phyloP scores from a whole-genome alignment of 1,140 invertebrate species.

The Dufourea novaeangliae region DNA sequence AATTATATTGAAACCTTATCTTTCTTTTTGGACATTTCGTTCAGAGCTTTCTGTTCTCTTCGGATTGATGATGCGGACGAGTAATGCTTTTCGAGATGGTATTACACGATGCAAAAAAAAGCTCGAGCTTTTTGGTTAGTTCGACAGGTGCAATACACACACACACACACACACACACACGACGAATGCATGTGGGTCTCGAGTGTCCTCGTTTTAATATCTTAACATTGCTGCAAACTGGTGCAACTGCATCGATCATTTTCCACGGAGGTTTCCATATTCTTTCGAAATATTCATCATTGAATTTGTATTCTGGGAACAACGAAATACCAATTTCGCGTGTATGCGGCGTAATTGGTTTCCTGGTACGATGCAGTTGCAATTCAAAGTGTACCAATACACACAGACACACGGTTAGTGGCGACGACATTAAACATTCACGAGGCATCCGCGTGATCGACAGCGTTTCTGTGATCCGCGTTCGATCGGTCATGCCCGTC shows the following conservation, averaged over 20 bases:
- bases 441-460: conserved; percentile 43
- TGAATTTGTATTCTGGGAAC: not conserved
- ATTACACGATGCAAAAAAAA: conserved; percentile 62
- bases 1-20: not conserved
- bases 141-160: conserved; percentile 59
- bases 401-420: conserved; percentile 60
- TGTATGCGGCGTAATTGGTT: not conserved
- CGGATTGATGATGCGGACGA: not conserved
- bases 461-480: conserved; percentile 9
- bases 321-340: not conserved
- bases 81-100: conserved; percentile 40
- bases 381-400: conserved; percentile 25
- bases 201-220: conserved; percentile 7
- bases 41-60: not conserved
- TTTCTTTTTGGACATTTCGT: conserved; percentile 6
- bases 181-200: conserved; percentile 39
- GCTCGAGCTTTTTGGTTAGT: conserved; percentile 63
- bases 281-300: too few relatives aligned
- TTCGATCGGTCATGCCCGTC: conserved; percentile 1
- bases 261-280: not conserved
- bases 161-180: too few relatives aligned
- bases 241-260: conserved; percentile 26
- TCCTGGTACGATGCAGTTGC: conserved; percentile 42
- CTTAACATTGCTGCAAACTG: conserved; percentile 9
- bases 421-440: conserved; percentile 64